Conservation (phyloP, 2,888 invertebrate genomes). For the Pterostichus niger region DNA sequence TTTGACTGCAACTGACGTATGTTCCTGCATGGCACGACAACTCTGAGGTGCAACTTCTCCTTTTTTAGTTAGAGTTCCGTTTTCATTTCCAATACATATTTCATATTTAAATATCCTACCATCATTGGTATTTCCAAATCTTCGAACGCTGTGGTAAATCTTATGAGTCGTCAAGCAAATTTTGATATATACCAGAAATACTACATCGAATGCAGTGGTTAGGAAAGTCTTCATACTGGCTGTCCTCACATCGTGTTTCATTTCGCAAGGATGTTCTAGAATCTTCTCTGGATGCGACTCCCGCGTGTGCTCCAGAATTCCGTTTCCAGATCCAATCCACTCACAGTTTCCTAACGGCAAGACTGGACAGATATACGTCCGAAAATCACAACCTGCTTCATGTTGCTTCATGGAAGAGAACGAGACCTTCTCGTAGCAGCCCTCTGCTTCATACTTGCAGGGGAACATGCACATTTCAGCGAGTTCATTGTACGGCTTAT, state of each 20-base stretch:
- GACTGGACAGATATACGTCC: constrained; percentile 7
- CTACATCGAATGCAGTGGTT: background rate
- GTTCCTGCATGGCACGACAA: background rate
- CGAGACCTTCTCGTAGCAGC: background rate
- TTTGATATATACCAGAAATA: constrained; percentile 23
- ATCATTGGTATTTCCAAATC: background rate
- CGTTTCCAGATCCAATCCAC: background rate
- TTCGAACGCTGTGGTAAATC: constrained; percentile 20
- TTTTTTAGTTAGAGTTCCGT: background rate
- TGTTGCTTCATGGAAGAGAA: constrained; percentile 13
- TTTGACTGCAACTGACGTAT: background rate
- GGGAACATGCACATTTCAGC: constrained; percentile 18
- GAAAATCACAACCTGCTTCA: constrained; percentile 16
- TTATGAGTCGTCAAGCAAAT: background rate
- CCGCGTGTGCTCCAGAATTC: background rate
- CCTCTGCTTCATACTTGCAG: constrained; percentile 14
- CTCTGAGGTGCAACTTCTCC: constrained; percentile 11
- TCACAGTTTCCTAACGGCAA: constrained; percentile 1
- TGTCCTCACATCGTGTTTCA: background rate
- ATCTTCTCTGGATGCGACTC: constrained; percentile 1
- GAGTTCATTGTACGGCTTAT: constrained; percentile 21
- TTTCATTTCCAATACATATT: background rate
- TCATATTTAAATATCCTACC: no score
- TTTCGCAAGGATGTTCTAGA: background rate
- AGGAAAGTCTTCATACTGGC: background rate